Evolutionary conservation across 2,888 invertebrate genomes (phyloP).

Genomic region (Agrotis clavis): DNA sequence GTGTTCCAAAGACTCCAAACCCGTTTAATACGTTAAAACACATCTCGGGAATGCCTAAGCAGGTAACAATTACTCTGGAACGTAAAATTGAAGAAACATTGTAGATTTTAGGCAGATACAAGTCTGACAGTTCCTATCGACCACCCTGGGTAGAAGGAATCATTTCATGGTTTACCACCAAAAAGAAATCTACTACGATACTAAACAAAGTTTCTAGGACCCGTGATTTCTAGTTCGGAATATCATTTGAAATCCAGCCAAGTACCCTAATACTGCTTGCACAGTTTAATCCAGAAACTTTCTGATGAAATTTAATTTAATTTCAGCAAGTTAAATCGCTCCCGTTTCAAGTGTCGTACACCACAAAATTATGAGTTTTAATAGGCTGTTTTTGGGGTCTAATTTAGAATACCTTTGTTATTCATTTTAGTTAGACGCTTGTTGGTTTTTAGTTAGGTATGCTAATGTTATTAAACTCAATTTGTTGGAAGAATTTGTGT

Average conservation of each 20-base stretch:
- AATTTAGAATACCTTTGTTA: slow-evolving; percentile 23
- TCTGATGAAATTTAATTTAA: slow-evolving; percentile 50
- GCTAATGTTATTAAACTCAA: neutral
- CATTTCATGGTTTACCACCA: no score
- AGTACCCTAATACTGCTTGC: slow-evolving; percentile 32
- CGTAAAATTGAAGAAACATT: no score
- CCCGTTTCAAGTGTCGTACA: slow-evolving; percentile 33
- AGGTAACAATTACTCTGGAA: no score
- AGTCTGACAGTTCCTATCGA: no score
- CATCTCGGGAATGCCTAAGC: no score
- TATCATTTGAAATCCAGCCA: slow-evolving; percentile 56
- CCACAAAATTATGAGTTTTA: slow-evolving; percentile 43
- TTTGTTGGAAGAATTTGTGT: neutral
- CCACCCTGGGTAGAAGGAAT: no score
- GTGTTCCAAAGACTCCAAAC: neutral
- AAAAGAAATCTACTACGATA: slow-evolving; percentile 31
- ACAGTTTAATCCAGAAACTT: slow-evolving; percentile 44
- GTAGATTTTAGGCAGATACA: no score
- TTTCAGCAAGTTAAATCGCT: slow-evolving; percentile 32
- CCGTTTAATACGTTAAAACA: slow-evolving; percentile 2
- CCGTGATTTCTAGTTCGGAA: slow-evolving; percentile 37
- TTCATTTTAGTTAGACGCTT: neutral
- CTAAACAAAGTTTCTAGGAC: slow-evolving; percentile 30
- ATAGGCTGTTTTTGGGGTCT: slow-evolving; percentile 22
- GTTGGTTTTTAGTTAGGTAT: neutral